A percentile compares a stretch with the other conserved stretches of the same genome.
phyloP scores from a whole-genome alignment of 2,797 vertebrate species.

The Sphenopsis melanotis region DNA sequence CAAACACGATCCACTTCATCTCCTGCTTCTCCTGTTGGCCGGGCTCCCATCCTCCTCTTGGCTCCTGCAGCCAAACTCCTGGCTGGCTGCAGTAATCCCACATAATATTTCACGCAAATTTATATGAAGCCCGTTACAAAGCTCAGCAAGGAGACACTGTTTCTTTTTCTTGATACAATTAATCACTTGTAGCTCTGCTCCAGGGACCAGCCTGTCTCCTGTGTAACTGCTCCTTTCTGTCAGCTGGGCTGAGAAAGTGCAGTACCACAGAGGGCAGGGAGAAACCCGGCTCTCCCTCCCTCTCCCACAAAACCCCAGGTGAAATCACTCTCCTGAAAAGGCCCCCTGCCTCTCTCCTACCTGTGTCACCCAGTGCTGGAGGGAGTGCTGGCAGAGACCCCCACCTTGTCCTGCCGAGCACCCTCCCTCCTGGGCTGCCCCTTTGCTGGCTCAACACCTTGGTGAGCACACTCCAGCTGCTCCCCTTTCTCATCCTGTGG shows the following conservation, averaged over 20 bases:
- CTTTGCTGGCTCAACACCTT: neutral
- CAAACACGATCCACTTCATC: constrained; percentile 56
- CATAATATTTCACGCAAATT: constrained; percentile 77
- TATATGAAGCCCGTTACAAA: constrained; percentile 70
- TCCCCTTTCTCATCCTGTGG: neutral
- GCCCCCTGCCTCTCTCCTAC: neutral
- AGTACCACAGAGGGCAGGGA: neutral
- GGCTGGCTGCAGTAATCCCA: constrained; percentile 71
- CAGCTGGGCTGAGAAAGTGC: neutral
- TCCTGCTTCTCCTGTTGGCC: constrained; percentile 70
- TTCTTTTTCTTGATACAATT: constrained; percentile 72
- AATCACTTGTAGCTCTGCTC: constrained; percentile 65
- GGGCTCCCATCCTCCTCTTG: constrained; percentile 61
- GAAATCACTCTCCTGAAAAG: neutral
- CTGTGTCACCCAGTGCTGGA: neutral
- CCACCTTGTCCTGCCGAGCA: neutral
- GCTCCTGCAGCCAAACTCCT: constrained; percentile 57
- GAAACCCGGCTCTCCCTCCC: neutral
- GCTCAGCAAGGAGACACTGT: constrained; percentile 67
- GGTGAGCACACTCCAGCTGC: constrained; percentile 2
- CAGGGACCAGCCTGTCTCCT: constrained; percentile 30
- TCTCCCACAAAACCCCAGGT: neutral
- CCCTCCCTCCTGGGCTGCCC: neutral
- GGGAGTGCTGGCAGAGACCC: neutral
- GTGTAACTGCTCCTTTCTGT: neutral